Conservation (phyloP, 2,888 invertebrate species). For the Cartodere bifasciata region DNA sequence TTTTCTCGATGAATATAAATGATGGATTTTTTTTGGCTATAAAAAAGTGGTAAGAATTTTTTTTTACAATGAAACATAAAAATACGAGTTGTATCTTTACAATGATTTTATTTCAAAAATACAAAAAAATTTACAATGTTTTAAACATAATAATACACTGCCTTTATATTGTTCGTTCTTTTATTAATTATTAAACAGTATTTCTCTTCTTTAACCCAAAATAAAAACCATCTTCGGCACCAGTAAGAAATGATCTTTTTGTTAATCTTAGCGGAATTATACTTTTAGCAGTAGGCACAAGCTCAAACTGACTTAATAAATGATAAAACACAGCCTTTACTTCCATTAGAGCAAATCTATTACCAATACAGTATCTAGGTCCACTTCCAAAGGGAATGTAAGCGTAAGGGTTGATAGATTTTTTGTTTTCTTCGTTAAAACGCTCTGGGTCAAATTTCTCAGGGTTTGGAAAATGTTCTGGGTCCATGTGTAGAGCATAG, state of each 20-base stretch:
- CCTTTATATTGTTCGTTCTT: too few species aligned
- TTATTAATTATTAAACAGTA: too few species aligned
- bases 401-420: slow-evolving; percentile 34
- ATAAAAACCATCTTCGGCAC: slow-evolving; percentile 22
- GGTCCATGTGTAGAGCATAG: slow-evolving; percentile 22
- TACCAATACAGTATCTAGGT: slow-evolving; percentile 49
- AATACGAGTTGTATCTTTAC: too few species aligned
- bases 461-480: slow-evolving; percentile 24
- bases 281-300: slow-evolving; percentile 21
- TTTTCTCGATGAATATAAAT: too few species aligned
- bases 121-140: too few species aligned
- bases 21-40: too few species aligned
- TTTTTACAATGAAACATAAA: too few species aligned
- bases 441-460: slow-evolving; percentile 28
- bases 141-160: too few species aligned
- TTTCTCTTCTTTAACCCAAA: slow-evolving; percentile 20
- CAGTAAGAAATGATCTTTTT: slow-evolving; percentile 13
- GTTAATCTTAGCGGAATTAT: slow-evolving; percentile 21
- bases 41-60: too few species aligned
- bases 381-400: slow-evolving; percentile 36
- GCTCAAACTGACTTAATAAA: slow-evolving; percentile 20
- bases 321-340: slow-evolving; percentile 21
- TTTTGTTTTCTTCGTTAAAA: slow-evolving; percentile 41
- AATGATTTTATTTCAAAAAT: too few species aligned
- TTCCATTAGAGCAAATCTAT: slow-evolving; percentile 25